Percentiles rank a stretch among this genome's conserved stretches.
Conservation (phyloP, 37 sponge, comb jelly and placozoan species). For the Aplysina aerophoba region DNA sequence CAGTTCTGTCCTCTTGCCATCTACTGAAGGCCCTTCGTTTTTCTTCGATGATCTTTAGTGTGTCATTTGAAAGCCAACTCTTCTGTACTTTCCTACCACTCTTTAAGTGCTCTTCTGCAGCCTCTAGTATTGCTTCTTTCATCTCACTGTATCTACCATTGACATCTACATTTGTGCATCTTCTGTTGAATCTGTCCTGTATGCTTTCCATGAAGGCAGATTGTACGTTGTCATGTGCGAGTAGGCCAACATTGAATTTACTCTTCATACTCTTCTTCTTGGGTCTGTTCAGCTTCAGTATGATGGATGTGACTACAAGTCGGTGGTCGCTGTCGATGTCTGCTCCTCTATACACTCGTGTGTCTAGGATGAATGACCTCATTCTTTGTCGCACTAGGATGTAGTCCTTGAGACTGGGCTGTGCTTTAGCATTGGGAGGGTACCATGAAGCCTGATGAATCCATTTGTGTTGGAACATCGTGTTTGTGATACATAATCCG, state of each 20-base stretch:
- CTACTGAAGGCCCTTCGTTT: constrained; percentile 20
- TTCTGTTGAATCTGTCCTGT: background rate
- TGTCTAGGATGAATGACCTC: constrained; percentile 26
- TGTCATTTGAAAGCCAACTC: constrained; percentile 17
- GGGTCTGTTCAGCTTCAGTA: background rate
- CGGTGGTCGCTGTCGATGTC: constrained; percentile 25
- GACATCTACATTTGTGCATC: background rate
- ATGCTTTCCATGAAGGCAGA: constrained; percentile 4
- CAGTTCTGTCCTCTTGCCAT: constrained; percentile 24
- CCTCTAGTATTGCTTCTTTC: constrained; percentile 21
- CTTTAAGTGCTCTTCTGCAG: constrained; percentile 17
- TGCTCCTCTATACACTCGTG: constrained; percentile 11
- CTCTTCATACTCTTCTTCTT: background rate
- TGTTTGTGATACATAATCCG: constrained; percentile 14
- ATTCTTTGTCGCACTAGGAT: constrained; percentile 1
- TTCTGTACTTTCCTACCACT: background rate
- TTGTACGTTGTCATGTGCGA: background rate
- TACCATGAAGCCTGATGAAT: constrained; percentile 29
- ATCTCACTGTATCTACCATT: constrained; percentile 16
- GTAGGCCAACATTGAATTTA: background rate
- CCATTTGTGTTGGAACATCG: constrained; percentile 3
- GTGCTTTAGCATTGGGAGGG: constrained; percentile 6
- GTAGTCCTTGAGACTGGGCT: constrained; percentile 27
- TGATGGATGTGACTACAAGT: constrained; percentile 17
- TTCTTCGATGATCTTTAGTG: constrained; percentile 2